Evolutionary conservation across 2,888 invertebrate genomes (phyloP), one percentile per base, ranked within the genome.

Genomic region (Ceriagrion tenellum): DNA sequence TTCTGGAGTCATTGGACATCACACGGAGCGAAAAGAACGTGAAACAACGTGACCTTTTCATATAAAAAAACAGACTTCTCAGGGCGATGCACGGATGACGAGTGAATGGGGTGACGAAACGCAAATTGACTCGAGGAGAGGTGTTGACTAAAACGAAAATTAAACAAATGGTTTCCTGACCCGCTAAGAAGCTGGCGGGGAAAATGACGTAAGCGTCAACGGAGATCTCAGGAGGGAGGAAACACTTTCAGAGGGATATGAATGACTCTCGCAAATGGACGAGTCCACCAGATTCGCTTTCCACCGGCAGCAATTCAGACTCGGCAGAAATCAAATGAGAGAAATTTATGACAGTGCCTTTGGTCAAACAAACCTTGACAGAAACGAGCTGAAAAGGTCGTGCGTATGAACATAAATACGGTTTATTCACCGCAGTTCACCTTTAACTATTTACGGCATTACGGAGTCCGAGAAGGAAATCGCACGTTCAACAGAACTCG

Each of bases 21-120:
- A 35, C 81, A 81, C 6, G 69, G 2, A 35, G 81, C 35, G 35
- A 1, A 35, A 12, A 30, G 35, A 4, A 59, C 59, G 59, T 10
- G 55, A 91, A 59, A 12, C 30, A 59, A 16, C 0, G 20, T 40
- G 59, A 59, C 81, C 81, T 81, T 55, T 91, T 35, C 3, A 59
- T 59, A 91, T 59, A 59, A 59, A 91, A 59, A 55, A 59, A 47
- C 0, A 10, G 35, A 55, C 55, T 0, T 1, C 90, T 90, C 30
- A 40, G 30, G 35, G 35, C 81, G 81, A 81, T 35, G 35, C 81
- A 35, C 81, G 81, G 35, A 81, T 35, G 81, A 56, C 59, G 91
- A 30, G 35, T 30, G 63, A 91, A 59, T 47, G 63, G 69, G 69
- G 69, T 93, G 93, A 69, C 93, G 93, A 93, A 93, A 93, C 93